A percentile compares a stretch with the other conserved stretches of the same genome.
Conservation (phyloP, 2,113 vertebrate species). For the Periophthalmodon schlosseri region DNA sequence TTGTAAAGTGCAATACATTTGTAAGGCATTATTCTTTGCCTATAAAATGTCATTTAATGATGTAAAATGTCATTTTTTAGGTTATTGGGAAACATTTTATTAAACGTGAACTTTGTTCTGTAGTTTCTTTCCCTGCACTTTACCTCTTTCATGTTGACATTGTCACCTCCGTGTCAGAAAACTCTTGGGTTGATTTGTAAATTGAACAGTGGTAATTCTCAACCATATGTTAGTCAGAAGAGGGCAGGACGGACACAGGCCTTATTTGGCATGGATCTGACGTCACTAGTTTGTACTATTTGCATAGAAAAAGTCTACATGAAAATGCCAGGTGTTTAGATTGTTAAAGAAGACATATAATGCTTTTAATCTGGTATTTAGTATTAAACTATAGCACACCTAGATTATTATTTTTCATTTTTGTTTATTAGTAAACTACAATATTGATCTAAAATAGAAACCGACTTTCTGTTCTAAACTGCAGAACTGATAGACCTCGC, state of each 20-base stretch:
- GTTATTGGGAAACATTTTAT: background rate
- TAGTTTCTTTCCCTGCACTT: conserved; percentile 14
- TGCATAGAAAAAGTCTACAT: background rate
- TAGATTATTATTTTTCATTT: too few relatives aligned
- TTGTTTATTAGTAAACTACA: too few relatives aligned
- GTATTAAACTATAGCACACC: too few relatives aligned
- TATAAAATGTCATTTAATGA: too few relatives aligned
- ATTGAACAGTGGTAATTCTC: conserved; percentile 35
- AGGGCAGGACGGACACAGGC: background rate
- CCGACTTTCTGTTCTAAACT: too few relatives aligned
- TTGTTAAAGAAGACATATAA: too few relatives aligned
- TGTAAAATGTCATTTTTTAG: too few relatives aligned
- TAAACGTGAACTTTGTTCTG: background rate
- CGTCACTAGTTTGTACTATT: background rate
- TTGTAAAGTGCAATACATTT: too few relatives aligned
- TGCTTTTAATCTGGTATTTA: too few relatives aligned
- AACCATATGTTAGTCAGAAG: conserved; percentile 12
- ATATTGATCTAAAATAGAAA: too few relatives aligned
- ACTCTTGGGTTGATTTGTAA: conserved; percentile 40
- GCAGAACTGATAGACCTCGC: too few relatives aligned
- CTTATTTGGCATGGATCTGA: background rate
- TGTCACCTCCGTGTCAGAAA: conserved; percentile 36
- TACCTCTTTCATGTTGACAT: conserved; percentile 45
- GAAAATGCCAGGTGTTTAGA: background rate
- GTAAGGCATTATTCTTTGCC: background rate